Conservation (phyloP, 92 coral and sea anemone genomes). For the Zoanthus sansibaricus region DNA sequence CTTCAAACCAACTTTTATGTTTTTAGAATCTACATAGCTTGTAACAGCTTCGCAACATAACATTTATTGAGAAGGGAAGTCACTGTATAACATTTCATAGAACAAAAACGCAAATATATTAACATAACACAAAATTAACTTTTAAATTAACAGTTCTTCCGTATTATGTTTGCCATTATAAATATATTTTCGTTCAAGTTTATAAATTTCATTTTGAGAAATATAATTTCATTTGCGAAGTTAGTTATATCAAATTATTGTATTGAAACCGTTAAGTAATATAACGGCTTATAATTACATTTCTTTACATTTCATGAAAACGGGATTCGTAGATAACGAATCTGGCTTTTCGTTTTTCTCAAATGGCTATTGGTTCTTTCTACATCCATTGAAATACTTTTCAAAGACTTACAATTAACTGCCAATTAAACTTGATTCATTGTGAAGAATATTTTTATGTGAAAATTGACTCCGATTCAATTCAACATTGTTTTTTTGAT, state of each 20-base stretch:
- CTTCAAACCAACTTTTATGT: too few relatives aligned
- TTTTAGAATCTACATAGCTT: not conserved
- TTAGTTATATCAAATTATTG: not conserved
- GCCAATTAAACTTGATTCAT: too few relatives aligned
- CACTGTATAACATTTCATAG: not conserved
- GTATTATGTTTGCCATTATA: not conserved
- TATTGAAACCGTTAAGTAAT: slow-evolving; percentile 1
- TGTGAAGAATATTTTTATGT: too few relatives aligned
- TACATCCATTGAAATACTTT: slow-evolving; percentile 3
- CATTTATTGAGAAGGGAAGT: slow-evolving; percentile 7
- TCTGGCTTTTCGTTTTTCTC: not conserved
- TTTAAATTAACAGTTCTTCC: not conserved
- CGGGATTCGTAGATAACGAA: not conserved
- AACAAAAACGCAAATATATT: slow-evolving; percentile 2
- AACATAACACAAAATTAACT: not conserved
- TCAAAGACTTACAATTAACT: too few relatives aligned
- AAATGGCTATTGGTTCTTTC: not conserved
- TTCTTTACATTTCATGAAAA: slow-evolving; percentile 5
- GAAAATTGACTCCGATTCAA: too few relatives aligned
- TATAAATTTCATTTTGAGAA: not conserved
- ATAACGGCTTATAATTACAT: slow-evolving; percentile 3
- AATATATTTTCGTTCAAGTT: not conserved
- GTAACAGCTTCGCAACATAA: not conserved
- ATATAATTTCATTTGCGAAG: not conserved
- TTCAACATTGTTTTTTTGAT: too few relatives aligned